Evolutionary conservation across 2,888 invertebrate genomes (phyloP).

Genomic region (Glaucopsyche alexis): DNA sequence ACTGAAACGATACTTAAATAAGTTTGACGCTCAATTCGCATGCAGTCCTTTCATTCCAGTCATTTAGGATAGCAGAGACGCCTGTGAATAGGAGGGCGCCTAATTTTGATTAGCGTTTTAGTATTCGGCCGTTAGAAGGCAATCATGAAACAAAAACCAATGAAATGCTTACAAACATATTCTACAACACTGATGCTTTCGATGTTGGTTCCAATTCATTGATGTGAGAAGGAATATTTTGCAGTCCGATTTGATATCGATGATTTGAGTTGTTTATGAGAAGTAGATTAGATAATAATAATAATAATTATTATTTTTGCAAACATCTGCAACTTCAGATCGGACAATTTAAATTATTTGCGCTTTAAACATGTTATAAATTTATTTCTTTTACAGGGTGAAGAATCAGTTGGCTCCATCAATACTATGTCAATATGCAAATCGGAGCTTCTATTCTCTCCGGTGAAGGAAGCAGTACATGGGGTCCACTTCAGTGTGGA

Average conservation of each 20-base stretch:
- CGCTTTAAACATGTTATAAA: neutral
- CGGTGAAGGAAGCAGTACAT: constrained; percentile 88
- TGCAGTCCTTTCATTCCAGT: too few relatives aligned
- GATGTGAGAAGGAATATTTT: neutral
- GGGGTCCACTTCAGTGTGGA: constrained; percentile 93
- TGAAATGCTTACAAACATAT: constrained; percentile 30
- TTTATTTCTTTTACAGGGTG: constrained; percentile 71
- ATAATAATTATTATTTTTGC: neutral
- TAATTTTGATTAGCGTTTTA: too few relatives aligned
- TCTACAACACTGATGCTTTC: constrained; percentile 16
- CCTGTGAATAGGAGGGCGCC: too few relatives aligned
- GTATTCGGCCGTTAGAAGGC: neutral
- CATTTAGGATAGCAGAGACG: too few relatives aligned
- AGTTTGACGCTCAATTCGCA: too few relatives aligned
- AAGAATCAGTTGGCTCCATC: constrained; percentile 86
- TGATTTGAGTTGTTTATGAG: neutral
- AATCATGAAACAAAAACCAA: constrained; percentile 27
- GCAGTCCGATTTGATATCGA: neutral
- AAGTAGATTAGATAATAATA: neutral
- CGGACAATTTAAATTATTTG: neutral
- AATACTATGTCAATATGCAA: constrained; percentile 95
- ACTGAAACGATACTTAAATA: too few relatives aligned
- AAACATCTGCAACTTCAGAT: neutral
- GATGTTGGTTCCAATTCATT: constrained; percentile 5
- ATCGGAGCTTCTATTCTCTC: constrained; percentile 94